phyloP scores from a whole-genome alignment of 2,113 vertebrate species.

The Sinocyclocheilus rhinocerous region DNA sequence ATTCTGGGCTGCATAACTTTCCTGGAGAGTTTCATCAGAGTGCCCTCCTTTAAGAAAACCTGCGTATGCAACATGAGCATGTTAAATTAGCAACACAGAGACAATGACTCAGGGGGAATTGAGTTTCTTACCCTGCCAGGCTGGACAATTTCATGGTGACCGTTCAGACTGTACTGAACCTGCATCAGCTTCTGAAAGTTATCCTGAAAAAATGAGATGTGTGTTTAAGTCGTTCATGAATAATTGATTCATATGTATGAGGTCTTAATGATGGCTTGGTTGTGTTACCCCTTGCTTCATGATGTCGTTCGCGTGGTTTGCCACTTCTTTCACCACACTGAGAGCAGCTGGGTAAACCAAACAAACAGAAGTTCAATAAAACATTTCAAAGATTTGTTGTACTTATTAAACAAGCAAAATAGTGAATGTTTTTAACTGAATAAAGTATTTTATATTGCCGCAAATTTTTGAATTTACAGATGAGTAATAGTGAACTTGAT shows the following conservation, averaged over 20 bases:
- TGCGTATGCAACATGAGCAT: conserved; percentile 60
- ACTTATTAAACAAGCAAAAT: too few relatives aligned
- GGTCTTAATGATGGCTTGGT: background rate
- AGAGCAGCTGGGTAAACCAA: conserved; percentile 82
- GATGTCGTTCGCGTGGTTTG: conserved; percentile 97
- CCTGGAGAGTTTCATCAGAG: conserved; percentile 95
- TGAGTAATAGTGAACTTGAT: background rate
- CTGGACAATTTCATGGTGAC: conserved; percentile 97
- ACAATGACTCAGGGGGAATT: background rate
- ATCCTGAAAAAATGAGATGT: conserved; percentile 74
- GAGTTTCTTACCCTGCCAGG: conserved; percentile 85
- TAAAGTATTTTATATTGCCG: too few relatives aligned
- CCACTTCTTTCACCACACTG: conserved; percentile 94
- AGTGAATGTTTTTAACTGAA: background rate
- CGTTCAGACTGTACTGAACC: conserved; percentile 95
- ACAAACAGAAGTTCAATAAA: background rate
- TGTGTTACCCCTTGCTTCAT: conserved; percentile 96
- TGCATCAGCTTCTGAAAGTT: conserved; percentile 99
- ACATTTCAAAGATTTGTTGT: background rate
- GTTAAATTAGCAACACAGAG: background rate
- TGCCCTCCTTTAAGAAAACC: conserved; percentile 98
- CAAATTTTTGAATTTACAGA: background rate
- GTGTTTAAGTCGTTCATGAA: background rate
- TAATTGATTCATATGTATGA: background rate
- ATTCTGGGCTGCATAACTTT: conserved; percentile 98